Percentiles rank a stretch among this genome's conserved stretches.
phyloP scores from a whole-genome alignment of 2,797 vertebrate genomes.

The Florisuga fusca region DNA sequence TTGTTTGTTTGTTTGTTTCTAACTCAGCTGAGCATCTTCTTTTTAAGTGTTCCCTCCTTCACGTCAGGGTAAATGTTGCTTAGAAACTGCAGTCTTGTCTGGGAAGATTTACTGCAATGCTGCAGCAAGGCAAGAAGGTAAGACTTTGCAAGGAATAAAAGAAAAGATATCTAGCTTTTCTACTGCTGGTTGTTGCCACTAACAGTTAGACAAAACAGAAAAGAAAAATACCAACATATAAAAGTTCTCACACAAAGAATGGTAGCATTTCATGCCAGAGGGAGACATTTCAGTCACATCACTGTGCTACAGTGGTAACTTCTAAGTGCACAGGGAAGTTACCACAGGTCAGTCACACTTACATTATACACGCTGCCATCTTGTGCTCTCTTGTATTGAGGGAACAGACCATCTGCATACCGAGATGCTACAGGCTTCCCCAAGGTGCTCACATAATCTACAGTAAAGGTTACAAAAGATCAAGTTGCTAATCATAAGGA shows the following conservation, averaged over 20 bases:
- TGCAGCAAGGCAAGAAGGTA: neutral
- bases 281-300: neutral
- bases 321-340: neutral
- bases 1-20: neutral
- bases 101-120: constrained; percentile 39
- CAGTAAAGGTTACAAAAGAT: constrained; percentile 48
- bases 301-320: neutral
- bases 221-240: neutral
- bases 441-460: constrained; percentile 82
- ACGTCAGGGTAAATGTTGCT: constrained; percentile 38
- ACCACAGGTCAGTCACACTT: constrained; percentile 60
- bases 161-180: neutral
- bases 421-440: constrained; percentile 82
- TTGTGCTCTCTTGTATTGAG: constrained; percentile 58
- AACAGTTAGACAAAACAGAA: neutral
- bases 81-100: constrained; percentile 42
- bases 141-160: neutral
- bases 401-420: constrained; percentile 81
- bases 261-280: neutral
- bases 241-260: neutral
- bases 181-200: neutral
- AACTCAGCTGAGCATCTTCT: constrained; percentile 8
- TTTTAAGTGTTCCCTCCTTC: neutral
- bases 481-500: neutral
- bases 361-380: constrained; percentile 82